These are phyloP conservation scores for Anneissia japonica DNA, from an alignment of 35 echinoderm and acorn worm genomes.

Conservation along the genomic window DNA sequence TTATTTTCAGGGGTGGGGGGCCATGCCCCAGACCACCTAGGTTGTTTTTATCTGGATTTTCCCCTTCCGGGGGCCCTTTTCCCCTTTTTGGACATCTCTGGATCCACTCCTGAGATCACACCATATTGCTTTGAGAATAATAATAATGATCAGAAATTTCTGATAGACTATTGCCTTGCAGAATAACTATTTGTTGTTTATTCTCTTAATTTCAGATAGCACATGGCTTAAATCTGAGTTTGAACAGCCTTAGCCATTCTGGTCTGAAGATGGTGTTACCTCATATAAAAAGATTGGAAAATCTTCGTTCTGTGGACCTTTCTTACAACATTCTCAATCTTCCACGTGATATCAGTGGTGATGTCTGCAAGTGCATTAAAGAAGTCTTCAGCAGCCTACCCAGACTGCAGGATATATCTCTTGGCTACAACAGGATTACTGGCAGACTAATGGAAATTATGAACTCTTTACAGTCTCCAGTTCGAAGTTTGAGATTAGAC, in stretches of 20 bases:
- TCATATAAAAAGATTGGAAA: not conserved
- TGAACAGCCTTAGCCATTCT: not conserved
- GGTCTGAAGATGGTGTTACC: not conserved
- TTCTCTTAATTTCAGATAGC: not conserved
- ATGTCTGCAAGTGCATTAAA: not conserved
- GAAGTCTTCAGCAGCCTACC: constrained; percentile 1
- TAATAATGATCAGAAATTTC: no score
- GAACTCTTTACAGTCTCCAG: not conserved
- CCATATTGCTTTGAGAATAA: no score
- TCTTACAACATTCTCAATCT: constrained; percentile 10
- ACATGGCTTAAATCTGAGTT: constrained; percentile 2
- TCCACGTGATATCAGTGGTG: not conserved
- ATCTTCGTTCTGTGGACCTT: not conserved
- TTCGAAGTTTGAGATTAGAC: not conserved
- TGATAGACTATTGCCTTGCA: no score
- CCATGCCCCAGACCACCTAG: no score
- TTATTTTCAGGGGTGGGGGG: no score
- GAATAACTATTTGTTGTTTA: not conserved
- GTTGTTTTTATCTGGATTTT: no score
- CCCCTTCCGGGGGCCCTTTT: no score
- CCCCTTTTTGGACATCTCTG: no score
- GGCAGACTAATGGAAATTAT: not conserved
- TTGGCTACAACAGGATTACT: constrained; percentile 3
- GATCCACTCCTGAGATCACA: no score
- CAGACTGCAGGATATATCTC: not conserved